These are phyloP conservation scores for Macropodus opercularis DNA, from an alignment of 2,797 vertebrate genomes.

Conservation along the genomic window DNA sequence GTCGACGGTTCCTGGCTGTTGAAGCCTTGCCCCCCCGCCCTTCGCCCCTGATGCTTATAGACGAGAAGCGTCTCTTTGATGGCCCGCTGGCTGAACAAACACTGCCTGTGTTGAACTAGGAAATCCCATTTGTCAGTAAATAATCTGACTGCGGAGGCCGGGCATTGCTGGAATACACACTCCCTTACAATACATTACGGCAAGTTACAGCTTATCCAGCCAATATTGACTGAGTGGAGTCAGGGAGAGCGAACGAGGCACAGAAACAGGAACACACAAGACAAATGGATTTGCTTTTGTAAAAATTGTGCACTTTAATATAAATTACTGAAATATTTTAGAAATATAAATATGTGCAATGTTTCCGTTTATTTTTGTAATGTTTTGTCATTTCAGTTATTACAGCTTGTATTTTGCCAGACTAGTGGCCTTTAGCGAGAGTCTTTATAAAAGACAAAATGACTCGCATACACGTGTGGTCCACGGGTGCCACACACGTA, in stretches of 20 bases:
- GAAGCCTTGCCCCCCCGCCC: no score
- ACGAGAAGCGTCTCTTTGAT: not conserved
- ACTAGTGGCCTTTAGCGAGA: constrained; percentile 88
- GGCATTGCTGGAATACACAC: constrained; percentile 50
- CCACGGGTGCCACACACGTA: constrained; percentile 79
- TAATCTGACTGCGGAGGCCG: constrained; percentile 36
- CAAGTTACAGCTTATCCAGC: constrained; percentile 39
- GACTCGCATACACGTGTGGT: constrained; percentile 78
- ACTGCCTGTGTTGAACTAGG: constrained; percentile 53
- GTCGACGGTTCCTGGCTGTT: no score
- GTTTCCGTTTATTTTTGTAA: constrained; percentile 86
- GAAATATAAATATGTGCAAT: constrained; percentile 99
- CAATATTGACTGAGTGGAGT: constrained; percentile 61
- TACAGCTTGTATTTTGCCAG: constrained; percentile 92
- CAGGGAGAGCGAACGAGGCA: constrained; percentile 14
- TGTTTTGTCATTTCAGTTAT: constrained; percentile 85
- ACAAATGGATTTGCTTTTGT: constrained; percentile 85
- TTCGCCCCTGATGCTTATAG: no score
- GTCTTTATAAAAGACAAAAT: constrained; percentile 98
- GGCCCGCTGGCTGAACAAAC: constrained; percentile 43
- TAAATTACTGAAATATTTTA: constrained; percentile 99
- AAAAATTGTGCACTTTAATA: constrained; percentile 99
- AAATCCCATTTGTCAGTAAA: constrained; percentile 62
- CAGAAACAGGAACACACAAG: constrained; percentile 67
- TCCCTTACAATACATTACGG: constrained; percentile 49